A percentile compares a stretch with the other conserved stretches of the same genome.
These are phyloP conservation scores for Chaetogeoica ovagalla DNA, from an alignment of 2,888 invertebrate genomes.

Conservation along the genomic window DNA sequence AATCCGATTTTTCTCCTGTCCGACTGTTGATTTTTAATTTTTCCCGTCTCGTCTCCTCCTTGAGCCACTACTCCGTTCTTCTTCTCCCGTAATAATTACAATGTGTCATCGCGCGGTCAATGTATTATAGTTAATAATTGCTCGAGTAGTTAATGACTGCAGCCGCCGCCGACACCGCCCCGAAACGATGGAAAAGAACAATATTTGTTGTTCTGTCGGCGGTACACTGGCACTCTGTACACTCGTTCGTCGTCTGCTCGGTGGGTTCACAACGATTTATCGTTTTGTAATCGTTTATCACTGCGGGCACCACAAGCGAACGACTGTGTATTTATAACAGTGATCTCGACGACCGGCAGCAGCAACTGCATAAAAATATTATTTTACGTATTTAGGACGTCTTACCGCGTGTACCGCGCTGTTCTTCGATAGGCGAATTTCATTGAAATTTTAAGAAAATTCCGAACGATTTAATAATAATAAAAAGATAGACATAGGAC, in stretches of 20 bases:
- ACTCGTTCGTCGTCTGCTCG: no score
- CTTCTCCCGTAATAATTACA: slow-evolving; percentile 28
- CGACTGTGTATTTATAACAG: no score
- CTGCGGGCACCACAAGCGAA: background rate
- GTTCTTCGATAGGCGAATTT: no score
- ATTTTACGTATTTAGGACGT: no score
- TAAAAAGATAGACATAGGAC: no score
- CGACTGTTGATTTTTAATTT: background rate
- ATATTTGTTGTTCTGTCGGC: slow-evolving; percentile 39
- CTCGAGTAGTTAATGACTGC: slow-evolving; percentile 38
- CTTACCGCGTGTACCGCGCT: no score
- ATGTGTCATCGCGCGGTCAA: slow-evolving; percentile 41
- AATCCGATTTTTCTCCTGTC: slow-evolving; percentile 47
- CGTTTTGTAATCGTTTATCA: slow-evolving; percentile 42
- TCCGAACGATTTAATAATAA: no score
- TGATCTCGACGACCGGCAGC: no score
- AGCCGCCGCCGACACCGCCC: slow-evolving; percentile 7
- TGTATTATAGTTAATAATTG: slow-evolving; percentile 1
- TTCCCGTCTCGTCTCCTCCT: background rate
- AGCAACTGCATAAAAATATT: no score
- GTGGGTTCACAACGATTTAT: background rate
- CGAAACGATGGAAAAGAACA: slow-evolving; percentile 41
- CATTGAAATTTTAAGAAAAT: no score
- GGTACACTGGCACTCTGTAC: background rate
- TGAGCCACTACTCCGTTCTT: background rate